Conservation (phyloP, 2,797 vertebrate species). For the Thamnophis elegans region DNA sequence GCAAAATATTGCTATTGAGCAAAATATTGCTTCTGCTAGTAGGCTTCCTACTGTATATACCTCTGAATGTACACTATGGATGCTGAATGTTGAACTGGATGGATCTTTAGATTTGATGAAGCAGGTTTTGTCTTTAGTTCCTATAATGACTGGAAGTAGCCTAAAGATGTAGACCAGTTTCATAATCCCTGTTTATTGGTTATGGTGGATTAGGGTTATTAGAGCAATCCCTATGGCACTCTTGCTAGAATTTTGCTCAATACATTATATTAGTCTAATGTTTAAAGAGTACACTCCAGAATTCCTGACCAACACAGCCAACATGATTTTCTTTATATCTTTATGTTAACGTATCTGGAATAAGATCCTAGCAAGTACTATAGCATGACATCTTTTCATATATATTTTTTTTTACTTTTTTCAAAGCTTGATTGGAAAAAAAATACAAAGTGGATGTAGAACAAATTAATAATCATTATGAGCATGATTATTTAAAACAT, state of each 20-base stretch:
- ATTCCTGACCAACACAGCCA: not conserved
- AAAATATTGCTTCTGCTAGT: not conserved
- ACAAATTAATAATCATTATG: not conserved
- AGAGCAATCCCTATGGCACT: not conserved
- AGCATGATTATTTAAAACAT: not conserved
- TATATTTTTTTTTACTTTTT: not conserved
- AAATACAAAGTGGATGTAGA: not conserved
- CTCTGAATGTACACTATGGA: not conserved
- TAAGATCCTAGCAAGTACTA: not conserved
- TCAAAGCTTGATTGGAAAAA: not conserved
- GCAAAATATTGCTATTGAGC: not conserved
- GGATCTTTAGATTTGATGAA: not conserved
- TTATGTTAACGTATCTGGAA: not conserved
- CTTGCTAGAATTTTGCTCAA: not conserved
- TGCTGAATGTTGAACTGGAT: not conserved
- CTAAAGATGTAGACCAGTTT: not conserved
- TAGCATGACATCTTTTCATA: not conserved
- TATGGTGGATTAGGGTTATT: not conserved
- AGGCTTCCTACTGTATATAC: not conserved
- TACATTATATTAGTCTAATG: not conserved
- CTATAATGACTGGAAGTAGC: no score
- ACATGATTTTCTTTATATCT: not conserved
- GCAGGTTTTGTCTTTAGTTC: not conserved
- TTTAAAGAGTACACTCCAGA: not conserved
- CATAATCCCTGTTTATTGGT: not conserved